These are phyloP conservation scores for Platyscapa corneri DNA, from an alignment of 1,140 invertebrate genomes.

Conservation along the genomic window DNA sequence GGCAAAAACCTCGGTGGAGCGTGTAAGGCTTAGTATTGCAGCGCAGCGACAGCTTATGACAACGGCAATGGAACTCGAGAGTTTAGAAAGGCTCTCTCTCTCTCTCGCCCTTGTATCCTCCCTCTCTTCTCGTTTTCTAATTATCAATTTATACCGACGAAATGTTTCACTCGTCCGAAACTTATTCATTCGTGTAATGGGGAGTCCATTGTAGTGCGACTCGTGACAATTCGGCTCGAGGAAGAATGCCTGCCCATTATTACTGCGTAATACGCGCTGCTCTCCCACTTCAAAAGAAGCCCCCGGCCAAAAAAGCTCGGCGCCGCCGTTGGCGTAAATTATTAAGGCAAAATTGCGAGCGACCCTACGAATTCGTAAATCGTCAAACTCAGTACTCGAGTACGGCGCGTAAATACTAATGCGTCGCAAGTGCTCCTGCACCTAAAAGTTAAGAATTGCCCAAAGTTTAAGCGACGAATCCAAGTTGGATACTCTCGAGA, in stretches of 20 bases:
- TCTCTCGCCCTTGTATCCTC: neutral
- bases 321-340: too few relatives aligned
- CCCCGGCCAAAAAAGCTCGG: too few relatives aligned
- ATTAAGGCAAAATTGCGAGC: neutral
- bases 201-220: neutral
- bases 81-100: neutral
- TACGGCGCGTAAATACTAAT: neutral
- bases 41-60: conserved; percentile 19
- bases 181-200: neutral
- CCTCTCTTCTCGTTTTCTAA: neutral
- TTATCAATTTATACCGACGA: conserved; percentile 24
- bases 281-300: neutral
- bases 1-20: neutral
- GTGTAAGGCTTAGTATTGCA: conserved; percentile 30
- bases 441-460: neutral
- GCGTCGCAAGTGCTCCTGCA: neutral
- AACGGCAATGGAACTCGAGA: neutral
- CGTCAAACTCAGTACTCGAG: neutral
- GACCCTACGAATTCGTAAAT: neutral
- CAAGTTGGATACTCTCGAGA: neutral
- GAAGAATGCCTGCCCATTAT: neutral
- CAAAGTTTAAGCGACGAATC: neutral
- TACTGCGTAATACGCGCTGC: neutral
- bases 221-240: neutral
- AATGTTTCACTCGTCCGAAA: neutral